Evolutionary conservation across 2,888 invertebrate species (phyloP).

Genomic region (Enchytraeus crypticus): DNA sequence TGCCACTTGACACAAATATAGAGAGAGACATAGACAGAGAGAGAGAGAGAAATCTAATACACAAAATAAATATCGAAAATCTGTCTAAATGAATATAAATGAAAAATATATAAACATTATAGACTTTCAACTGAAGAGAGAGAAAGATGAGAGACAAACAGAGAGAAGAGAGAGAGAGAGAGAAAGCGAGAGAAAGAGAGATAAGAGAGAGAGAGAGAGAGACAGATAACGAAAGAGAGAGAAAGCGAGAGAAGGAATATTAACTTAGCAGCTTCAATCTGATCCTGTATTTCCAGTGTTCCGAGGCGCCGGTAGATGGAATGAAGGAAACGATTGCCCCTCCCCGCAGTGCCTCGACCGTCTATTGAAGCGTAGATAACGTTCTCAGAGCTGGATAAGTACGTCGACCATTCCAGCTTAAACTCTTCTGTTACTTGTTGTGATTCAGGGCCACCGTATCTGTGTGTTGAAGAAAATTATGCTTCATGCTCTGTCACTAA

Average conservation of each 20-base stretch:
- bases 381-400: conserved; percentile 73
- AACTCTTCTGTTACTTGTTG: conserved; percentile 84
- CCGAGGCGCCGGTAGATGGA: conserved; percentile 78
- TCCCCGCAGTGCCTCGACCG: conserved; percentile 76
- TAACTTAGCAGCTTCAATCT: conserved; percentile 64
- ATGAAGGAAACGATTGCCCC: conserved; percentile 75
- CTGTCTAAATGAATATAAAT: too few relatives aligned
- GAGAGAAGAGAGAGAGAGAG: too few relatives aligned
- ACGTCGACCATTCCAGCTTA: conserved; percentile 79
- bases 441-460: conserved; percentile 84
- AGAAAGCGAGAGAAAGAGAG: too few relatives aligned
- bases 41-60: too few relatives aligned
- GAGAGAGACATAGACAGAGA: too few relatives aligned
- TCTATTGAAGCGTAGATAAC: conserved; percentile 86
- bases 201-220: not conserved
- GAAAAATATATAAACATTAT: too few relatives aligned
- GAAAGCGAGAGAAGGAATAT: conserved; percentile 7
- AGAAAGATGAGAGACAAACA: too few relatives aligned
- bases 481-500: not conserved
- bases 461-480: conserved; percentile 37
- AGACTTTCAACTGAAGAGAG: too few relatives aligned
- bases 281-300: conserved; percentile 86
- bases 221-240: not conserved
- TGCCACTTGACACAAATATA: too few relatives aligned
- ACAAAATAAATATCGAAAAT: too few relatives aligned